Base-by-base conservation (phyloP, 1,140 invertebrate genomes). In the Drosophila sucinea region DNA sequence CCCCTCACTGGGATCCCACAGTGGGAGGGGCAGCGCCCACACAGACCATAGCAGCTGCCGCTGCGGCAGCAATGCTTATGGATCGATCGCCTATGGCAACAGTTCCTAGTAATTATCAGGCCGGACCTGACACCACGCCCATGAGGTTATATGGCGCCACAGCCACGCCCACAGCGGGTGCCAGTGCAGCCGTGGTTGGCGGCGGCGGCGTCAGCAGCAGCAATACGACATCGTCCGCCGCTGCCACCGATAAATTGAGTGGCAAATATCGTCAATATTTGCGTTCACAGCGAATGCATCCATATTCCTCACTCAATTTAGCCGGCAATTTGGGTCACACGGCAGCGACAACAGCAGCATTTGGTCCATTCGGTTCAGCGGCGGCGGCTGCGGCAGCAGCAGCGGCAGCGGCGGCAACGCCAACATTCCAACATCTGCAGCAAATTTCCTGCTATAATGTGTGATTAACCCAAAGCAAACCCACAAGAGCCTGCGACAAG, bases 371-470 rank as follows among this genome's bases (percentile, higher is more conserved):
- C 44, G 77, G 81, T 11, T 75, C 83, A 27, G 75, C 90, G 41
- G 87, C 86, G 29, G 75, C 86, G 40, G 44, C 44, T 51, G 44
- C 44, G 7, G 44, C 40, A 41, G 35, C 35, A 38, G 40, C 44
- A 30, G 44, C 44, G 44, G 65, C 80, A 38, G 72, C 83, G 32
- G 66, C 87, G 51, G 81, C 81, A 60, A 82, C 84, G 77, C 79
- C 90, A 73, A 85, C 90, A 87, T 91, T 90, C 75, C 86, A 91
- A 73, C 93, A 93, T 84, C 93, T 93, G 80, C 93, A 93, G 90
- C 93, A 94, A 91, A 93, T 94, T 78, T 92, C 91, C 73, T 94
- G 93, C 90, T 94, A 94, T 79, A 94, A 94, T 81, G 93, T 94
- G 92, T 94, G 93, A 94, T 93, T 72, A 78, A 60, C 47, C 69